Evolutionary conservation across 1,140 invertebrate species (phyloP).

Genomic region (Cydia fagiglandana): DNA sequence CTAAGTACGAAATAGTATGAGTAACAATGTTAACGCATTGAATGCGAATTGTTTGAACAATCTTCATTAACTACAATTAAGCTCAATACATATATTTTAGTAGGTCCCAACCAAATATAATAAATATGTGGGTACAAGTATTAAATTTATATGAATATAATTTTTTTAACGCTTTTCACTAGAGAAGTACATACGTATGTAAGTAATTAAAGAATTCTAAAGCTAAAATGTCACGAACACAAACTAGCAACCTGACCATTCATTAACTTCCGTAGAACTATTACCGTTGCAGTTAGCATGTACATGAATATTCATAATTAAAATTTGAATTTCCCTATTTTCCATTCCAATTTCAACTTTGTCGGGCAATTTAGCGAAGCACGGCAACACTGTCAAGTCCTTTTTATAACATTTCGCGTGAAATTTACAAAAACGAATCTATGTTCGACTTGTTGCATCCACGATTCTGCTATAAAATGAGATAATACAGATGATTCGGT

Average conservation of each 20-base stretch:
- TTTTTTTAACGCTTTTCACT: too few species aligned
- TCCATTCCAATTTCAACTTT: conserved; percentile 22
- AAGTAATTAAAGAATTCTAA: not conserved
- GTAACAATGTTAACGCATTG: too few species aligned
- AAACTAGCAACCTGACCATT: conserved; percentile 15
- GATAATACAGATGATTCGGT: too few species aligned
- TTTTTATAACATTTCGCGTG: not conserved
- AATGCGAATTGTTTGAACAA: too few species aligned
- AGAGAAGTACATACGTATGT: not conserved
- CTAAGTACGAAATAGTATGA: too few species aligned
- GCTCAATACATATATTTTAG: too few species aligned
- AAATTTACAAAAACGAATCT: conserved; percentile 23
- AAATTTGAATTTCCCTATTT: conserved; percentile 29
- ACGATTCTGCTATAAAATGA: not conserved
- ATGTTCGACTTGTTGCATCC: not conserved
- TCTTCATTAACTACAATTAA: too few species aligned
- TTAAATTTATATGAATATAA: not conserved
- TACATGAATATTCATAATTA: conserved; percentile 24
- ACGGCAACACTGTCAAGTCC: conserved; percentile 7
- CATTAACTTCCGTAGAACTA: not conserved
- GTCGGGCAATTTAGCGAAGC: conserved; percentile 1
- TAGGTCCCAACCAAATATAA: too few species aligned
- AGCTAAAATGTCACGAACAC: conserved; percentile 5
- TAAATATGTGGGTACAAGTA: not conserved
- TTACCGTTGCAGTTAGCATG: conserved; percentile 5